These are phyloP conservation scores for Natrix natrix DNA, from an alignment of 2,797 vertebrate species.

Conservation along the genomic window DNA sequence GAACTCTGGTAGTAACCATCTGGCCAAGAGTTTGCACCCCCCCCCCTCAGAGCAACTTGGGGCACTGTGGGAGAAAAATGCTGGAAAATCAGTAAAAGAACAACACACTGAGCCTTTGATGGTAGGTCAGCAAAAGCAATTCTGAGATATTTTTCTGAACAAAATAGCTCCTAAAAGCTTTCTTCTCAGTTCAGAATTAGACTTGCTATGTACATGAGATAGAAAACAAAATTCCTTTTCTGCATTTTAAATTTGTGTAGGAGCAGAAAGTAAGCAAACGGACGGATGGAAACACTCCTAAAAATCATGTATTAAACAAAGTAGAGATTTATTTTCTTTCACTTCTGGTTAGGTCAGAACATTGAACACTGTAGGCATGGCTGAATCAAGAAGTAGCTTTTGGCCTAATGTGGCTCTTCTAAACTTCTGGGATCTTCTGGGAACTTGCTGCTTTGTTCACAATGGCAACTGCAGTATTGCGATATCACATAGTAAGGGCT, in stretches of 20 bases:
- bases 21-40: background rate
- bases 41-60: background rate
- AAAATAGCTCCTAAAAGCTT: background rate
- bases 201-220: background rate
- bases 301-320: background rate
- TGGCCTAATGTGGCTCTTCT: background rate
- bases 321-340: background rate
- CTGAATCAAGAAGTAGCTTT: background rate
- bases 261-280: background rate
- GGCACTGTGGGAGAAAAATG: background rate
- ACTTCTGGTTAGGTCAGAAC: background rate
- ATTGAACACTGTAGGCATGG: background rate
- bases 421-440: background rate
- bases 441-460: background rate
- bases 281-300: background rate
- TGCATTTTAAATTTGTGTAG: background rate
- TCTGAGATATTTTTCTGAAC: background rate
- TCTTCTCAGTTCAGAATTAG: background rate
- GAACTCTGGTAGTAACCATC: background rate
- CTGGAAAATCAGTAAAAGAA: background rate
- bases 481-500: background rate
- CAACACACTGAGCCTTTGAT: background rate
- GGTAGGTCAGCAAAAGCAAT: background rate
- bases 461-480: background rate
- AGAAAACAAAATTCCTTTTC: background rate